Conservation (phyloP, 2,888 invertebrate species). For the Callyntrura guangdongensis region DNA sequence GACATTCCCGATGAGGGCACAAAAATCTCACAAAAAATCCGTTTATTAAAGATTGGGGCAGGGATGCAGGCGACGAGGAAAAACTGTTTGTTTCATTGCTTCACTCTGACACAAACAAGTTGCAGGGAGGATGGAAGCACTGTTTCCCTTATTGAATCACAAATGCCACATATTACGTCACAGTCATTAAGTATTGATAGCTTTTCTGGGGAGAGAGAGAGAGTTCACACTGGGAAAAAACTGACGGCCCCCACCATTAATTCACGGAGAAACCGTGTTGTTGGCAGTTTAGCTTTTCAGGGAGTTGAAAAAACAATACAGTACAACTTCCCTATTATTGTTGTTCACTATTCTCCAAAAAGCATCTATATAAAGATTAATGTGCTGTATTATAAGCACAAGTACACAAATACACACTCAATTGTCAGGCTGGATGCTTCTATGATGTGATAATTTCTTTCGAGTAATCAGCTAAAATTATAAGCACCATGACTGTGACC, state of each 20-base stretch:
- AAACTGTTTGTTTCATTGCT: constrained; percentile 17
- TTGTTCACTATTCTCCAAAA: not conserved
- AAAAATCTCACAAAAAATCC: not conserved
- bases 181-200: constrained; percentile 65
- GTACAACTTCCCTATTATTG: not conserved
- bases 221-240: constrained; percentile 5
- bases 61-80: not conserved
- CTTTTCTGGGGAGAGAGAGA: constrained; percentile 18
- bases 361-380: constrained; percentile 42
- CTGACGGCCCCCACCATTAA: not conserved
- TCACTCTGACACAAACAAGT: constrained; percentile 1
- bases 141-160: constrained; percentile 65
- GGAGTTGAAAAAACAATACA: not conserved
- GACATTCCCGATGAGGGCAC: not conserved
- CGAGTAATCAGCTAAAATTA: constrained; percentile 67
- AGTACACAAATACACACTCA: not conserved
- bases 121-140: constrained; percentile 6
- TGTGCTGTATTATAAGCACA: constrained; percentile 24
- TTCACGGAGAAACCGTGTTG: not conserved
- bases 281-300: not conserved
- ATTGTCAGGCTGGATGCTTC: not conserved
- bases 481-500: constrained; percentile 56
- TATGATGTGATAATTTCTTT: constrained; percentile 73
- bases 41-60: not conserved
- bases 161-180: constrained; percentile 61